phyloP scores from a whole-genome alignment of 1,140 invertebrate species.

The Hypothenemus hampei region DNA sequence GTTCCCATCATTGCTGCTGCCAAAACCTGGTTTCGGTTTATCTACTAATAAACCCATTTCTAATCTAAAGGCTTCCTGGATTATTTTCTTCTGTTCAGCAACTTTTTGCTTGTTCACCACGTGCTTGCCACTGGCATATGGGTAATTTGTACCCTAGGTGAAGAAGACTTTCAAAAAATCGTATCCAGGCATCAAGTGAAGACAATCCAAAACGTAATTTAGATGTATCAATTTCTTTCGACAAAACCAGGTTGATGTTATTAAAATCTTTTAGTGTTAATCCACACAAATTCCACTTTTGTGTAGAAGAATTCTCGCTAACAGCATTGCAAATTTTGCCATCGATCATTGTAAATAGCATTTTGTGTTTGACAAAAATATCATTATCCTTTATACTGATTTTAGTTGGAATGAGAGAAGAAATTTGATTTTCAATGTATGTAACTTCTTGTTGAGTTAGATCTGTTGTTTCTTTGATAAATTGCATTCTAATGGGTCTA shows the following conservation, averaged over 20 bases:
- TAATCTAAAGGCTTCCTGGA: slow-evolving; percentile 20
- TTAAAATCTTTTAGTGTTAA: slow-evolving; percentile 34
- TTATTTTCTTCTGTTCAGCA: slow-evolving; percentile 8
- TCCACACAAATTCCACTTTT: slow-evolving; percentile 33
- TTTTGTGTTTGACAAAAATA: slow-evolving; percentile 16
- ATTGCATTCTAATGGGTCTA: slow-evolving; percentile 29
- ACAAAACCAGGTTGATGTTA: slow-evolving; percentile 9
- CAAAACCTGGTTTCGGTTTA: slow-evolving; percentile 25
- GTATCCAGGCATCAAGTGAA: slow-evolving; percentile 18
- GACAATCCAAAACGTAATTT: slow-evolving; percentile 11
- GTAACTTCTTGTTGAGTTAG: slow-evolving; percentile 23
- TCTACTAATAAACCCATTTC: slow-evolving; percentile 29
- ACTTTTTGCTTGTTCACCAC: neutral
- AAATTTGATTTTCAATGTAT: slow-evolving; percentile 23
- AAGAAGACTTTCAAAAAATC: slow-evolving; percentile 20
- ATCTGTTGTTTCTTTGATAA: slow-evolving; percentile 29
- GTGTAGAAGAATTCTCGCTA: slow-evolving; percentile 29
- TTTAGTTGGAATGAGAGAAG: neutral
- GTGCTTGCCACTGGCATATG: slow-evolving; percentile 18
- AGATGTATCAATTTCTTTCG: neutral
- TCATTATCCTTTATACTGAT: slow-evolving; percentile 4
- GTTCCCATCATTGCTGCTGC: slow-evolving; percentile 45
- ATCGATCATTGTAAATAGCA: slow-evolving; percentile 39
- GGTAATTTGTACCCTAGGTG: slow-evolving; percentile 21
- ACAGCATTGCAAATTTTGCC: slow-evolving; percentile 40